phyloP scores from a whole-genome alignment of 2,888 invertebrate genomes.

The Lissocephala sabroskyi region DNA sequence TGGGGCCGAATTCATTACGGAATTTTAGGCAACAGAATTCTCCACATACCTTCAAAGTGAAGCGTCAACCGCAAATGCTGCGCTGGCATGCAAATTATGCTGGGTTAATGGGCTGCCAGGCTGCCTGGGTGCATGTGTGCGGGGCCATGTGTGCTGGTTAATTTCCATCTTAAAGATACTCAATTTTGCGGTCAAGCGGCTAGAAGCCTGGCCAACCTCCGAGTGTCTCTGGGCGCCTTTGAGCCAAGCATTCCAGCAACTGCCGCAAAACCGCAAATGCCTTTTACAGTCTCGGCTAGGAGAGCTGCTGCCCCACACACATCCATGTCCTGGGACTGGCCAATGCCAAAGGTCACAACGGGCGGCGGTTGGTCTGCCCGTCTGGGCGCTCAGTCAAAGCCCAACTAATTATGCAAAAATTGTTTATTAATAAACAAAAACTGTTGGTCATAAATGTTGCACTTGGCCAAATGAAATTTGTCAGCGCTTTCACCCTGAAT shows the following conservation, averaged over 20 bases:
- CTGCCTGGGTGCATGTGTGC: not conserved
- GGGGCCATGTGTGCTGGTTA: slow-evolving; percentile 39
- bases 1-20: slow-evolving; percentile 53
- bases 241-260: slow-evolving; percentile 45
- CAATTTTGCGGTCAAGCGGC: slow-evolving; percentile 46
- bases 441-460: slow-evolving; percentile 15
- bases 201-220: slow-evolving; percentile 14
- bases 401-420: slow-evolving; percentile 15
- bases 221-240: slow-evolving; percentile 17
- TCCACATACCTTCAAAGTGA: slow-evolving; percentile 48
- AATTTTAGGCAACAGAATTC: slow-evolving; percentile 37
- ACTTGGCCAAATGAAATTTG: slow-evolving; percentile 9
- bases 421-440: slow-evolving; percentile 20
- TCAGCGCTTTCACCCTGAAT: slow-evolving; percentile 2
- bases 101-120: slow-evolving; percentile 40
- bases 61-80: slow-evolving; percentile 48
- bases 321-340: not conserved
- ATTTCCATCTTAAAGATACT: slow-evolving; percentile 61
- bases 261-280: slow-evolving; percentile 51
- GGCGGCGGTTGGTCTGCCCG: too few relatives aligned
- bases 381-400: too few relatives aligned
- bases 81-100: slow-evolving; percentile 54
- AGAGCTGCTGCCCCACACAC: too few relatives aligned
- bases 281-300: slow-evolving; percentile 14
- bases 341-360: slow-evolving; percentile 7